Evolutionary conservation across 2,797 vertebrate genomes (phyloP).

Genomic region (Coregonus sp.): DNA sequence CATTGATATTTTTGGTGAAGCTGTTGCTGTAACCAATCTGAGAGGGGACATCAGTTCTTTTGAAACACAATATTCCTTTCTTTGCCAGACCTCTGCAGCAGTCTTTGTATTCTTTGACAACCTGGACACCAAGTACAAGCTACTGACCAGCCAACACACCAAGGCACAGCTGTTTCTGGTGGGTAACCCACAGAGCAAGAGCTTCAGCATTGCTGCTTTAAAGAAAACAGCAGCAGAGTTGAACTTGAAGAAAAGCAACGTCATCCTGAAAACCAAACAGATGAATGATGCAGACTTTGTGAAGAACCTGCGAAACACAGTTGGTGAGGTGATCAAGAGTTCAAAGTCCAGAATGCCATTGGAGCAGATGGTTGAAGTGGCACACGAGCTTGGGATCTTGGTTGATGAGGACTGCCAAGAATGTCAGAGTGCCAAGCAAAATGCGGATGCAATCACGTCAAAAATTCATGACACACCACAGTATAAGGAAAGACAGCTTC

Average conservation of each 20-base stretch:
- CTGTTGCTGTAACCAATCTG: conserved; percentile 78
- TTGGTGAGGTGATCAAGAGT: conserved; percentile 36
- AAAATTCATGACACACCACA: conserved; percentile 53
- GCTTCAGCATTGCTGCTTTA: background rate
- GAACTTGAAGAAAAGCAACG: conserved; percentile 38
- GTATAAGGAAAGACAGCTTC: conserved; percentile 61
- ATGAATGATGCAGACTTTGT: conserved; percentile 64
- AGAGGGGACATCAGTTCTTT: conserved; percentile 72
- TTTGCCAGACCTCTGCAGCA: conserved; percentile 76
- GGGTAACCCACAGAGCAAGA: conserved; percentile 37
- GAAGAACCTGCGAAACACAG: conserved; percentile 22
- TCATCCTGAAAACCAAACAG: conserved; percentile 56
- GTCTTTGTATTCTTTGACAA: conserved; percentile 80
- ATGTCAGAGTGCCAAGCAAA: conserved; percentile 67
- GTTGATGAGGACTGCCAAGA: conserved; percentile 74
- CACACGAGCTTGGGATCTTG: conserved; percentile 64
- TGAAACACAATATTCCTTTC: conserved; percentile 74
- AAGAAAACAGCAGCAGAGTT: conserved; percentile 30
- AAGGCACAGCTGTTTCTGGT: conserved; percentile 62
- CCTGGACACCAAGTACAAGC: conserved; percentile 44
- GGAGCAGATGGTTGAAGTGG: conserved; percentile 20
- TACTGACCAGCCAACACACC: conserved; percentile 39
- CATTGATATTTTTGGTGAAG: conserved; percentile 73
- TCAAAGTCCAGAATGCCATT: conserved; percentile 41
- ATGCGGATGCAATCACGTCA: conserved; percentile 64